A percentile compares a stretch with the other conserved stretches of the same genome.
Evolutionary conservation across 1,140 invertebrate species (phyloP).

Genomic region (Meloidogyne hapla): DNA sequence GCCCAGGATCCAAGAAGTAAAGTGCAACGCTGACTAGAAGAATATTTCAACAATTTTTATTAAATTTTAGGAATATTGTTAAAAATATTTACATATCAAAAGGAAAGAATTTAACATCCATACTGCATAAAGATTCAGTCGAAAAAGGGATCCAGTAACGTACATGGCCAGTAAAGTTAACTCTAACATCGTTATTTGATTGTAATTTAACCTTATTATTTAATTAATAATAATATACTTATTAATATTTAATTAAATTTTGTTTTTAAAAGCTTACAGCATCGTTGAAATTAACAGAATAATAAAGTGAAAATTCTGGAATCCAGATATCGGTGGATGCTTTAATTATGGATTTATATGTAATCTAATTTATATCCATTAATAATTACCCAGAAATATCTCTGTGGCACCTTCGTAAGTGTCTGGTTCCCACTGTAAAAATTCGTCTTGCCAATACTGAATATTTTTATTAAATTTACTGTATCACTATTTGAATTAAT

Average conservation of each 20-base stretch:
- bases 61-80: background rate
- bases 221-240: background rate
- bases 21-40: conserved; percentile 56
- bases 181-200: conserved; percentile 60
- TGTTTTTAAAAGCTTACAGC: conserved; percentile 41
- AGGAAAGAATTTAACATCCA: conserved; percentile 64
- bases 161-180: conserved; percentile 61
- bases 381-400: conserved; percentile 60
- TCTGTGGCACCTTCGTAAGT: conserved; percentile 65
- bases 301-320: conserved; percentile 65
- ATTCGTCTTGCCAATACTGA: conserved; percentile 66
- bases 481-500: no score
- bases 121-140: conserved; percentile 41
- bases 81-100: conserved; percentile 58
- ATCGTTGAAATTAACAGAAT: conserved; percentile 61
- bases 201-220: conserved; percentile 51
- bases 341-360: background rate
- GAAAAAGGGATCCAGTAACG: conserved; percentile 63
- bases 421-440: conserved; percentile 65
- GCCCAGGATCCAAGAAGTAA: conserved; percentile 62
- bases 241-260: no score
- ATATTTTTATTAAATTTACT: background rate
- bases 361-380: no score
- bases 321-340: conserved; percentile 65
- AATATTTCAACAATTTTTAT: background rate